These are phyloP conservation scores for Malurus leucopterus DNA, from an alignment of 2,797 vertebrate genomes.

Conservation along the genomic window DNA sequence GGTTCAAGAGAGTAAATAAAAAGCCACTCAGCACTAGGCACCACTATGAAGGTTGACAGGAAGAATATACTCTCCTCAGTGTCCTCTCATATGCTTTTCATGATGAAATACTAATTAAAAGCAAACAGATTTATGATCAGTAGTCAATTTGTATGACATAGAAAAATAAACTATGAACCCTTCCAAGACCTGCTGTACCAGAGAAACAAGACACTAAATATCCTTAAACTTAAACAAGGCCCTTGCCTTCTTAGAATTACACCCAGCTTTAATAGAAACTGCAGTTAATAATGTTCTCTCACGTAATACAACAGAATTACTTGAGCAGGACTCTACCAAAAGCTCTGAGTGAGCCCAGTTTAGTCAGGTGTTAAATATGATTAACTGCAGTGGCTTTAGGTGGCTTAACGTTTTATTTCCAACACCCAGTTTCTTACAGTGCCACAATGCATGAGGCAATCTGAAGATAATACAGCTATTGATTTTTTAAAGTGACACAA, in stretches of 20 bases:
- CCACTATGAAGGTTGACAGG: background rate
- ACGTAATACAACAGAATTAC: background rate
- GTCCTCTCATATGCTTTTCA: background rate
- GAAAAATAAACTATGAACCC: background rate
- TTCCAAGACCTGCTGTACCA: background rate
- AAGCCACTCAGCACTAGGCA: background rate
- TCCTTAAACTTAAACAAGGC: background rate
- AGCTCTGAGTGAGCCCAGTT: slow-evolving; percentile 5
- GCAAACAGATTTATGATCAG: background rate
- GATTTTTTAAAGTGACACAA: background rate
- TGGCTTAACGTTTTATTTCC: slow-evolving; percentile 27
- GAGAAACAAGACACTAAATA: background rate
- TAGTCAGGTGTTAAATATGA: slow-evolving; percentile 14
- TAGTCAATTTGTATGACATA: background rate
- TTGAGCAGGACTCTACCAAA: background rate
- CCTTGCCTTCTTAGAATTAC: background rate
- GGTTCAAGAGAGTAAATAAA: background rate
- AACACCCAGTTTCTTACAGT: background rate
- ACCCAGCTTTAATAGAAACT: background rate
- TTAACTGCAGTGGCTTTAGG: slow-evolving; percentile 6
- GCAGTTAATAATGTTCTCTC: background rate
- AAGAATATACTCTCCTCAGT: background rate
- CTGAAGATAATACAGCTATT: background rate
- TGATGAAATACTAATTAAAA: background rate
- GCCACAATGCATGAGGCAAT: background rate